Evolutionary conservation across 1,140 invertebrate genomes (phyloP), one percentile per base, ranked within the genome.

Genomic region (Pseudomyrmex flavicornis): DNA sequence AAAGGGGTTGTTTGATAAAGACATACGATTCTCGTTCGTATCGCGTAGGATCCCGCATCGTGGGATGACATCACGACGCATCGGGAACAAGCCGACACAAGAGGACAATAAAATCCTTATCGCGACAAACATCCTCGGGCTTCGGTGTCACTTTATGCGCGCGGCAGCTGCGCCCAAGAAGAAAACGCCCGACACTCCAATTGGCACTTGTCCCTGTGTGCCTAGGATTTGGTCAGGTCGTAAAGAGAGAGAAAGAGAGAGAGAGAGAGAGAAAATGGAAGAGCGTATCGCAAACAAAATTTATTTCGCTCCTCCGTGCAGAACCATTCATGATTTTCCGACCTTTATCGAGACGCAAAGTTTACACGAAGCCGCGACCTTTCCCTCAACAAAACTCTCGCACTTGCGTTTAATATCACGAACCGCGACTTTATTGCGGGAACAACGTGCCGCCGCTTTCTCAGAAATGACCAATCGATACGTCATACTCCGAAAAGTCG

Each of bases 101-200:
- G 56, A 62, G 80, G 82, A 74, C 76, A 85, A 89, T 89, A 90
- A 90, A 91, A 83, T 82, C 20, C 85, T 92, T 92, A 92, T 92
- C 91, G 83, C 82, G 56, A 82, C 77, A 89, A 91, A 90, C 90
- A 89, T 89, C 84, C 90, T 90, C 56, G 62, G 22, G 58, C 12
- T 88, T 79, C 80, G 82, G 65, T 86, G 84, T 88, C 85, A 85
- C 50, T 62, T 58, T 59, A 58, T 79, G 52, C 72, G 61, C 65
- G 82, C 59, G 50, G 73, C 72, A 84, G 59, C 74, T 85, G 84
- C 68, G 83, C 86, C 56, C 58, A 87, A 83, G 85, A 90, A 35
- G 35, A 35, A 35, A 88, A 90, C 74, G 72, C 59, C 0, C 9
- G 65, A 46, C 63, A 54, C 61, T 84, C 35, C 83, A 84, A 85